Conservation (phyloP, 2,113 vertebrate genomes). For the Malurus cyaneus region DNA sequence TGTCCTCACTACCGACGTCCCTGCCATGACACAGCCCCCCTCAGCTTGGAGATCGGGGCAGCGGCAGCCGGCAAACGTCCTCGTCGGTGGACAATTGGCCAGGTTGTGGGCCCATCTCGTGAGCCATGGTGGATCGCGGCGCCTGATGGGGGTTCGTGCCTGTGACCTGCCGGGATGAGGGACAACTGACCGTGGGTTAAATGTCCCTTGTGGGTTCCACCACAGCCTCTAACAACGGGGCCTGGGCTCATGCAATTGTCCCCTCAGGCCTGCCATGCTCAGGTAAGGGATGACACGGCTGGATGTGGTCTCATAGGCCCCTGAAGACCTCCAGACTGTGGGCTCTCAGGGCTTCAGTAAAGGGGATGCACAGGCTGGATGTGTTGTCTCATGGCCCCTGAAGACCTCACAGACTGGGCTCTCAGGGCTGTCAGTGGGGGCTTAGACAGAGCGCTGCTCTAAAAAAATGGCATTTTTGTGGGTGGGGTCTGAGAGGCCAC, state of each 20-base stretch:
- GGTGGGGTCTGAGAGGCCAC: background rate
- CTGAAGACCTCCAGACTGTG: background rate
- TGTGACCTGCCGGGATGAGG: constrained; percentile 78
- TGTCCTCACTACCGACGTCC: constrained; percentile 80
- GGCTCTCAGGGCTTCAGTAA: background rate
- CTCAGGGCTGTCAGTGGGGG: background rate
- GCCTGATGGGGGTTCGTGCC: constrained; percentile 71
- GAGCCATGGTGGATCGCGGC: constrained; percentile 88
- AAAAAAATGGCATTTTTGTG: background rate
- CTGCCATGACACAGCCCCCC: constrained; percentile 86
- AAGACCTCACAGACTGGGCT: background rate
- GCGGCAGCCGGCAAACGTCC: constrained; percentile 68
- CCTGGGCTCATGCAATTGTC: background rate
- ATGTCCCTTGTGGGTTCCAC: background rate
- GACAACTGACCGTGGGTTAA: rapidly evolving
- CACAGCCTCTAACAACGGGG: rapidly evolving
- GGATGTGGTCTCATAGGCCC: background rate
- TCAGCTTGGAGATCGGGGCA: constrained; percentile 63
- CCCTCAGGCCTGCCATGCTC: background rate
- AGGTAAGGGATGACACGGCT: background rate
- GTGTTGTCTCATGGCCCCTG: background rate
- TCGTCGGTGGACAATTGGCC: constrained; percentile 89
- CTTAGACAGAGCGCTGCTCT: background rate
- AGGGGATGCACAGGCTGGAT: background rate
- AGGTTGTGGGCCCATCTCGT: constrained; percentile 96